Evolutionary conservation across 2,888 invertebrate genomes (phyloP).

Genomic region (Scaeva pyrastri): DNA sequence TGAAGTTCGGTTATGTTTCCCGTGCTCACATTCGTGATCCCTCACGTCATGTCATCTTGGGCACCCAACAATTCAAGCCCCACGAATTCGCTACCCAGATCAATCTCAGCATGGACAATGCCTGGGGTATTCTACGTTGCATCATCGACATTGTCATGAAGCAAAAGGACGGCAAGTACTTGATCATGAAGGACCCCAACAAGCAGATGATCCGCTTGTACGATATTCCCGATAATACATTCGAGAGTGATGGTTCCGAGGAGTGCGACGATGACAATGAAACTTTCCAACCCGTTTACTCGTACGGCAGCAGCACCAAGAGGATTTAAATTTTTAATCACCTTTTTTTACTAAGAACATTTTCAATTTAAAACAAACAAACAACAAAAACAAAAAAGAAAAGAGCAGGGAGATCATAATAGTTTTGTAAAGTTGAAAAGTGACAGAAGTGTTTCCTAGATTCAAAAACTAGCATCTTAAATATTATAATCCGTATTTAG

Average conservation of each 20-base stretch:
- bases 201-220: constrained; percentile 99
- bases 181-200: constrained; percentile 99
- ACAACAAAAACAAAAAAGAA: background rate
- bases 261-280: constrained; percentile 83
- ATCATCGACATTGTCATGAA: constrained; percentile 99
- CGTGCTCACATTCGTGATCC: constrained; percentile 96
- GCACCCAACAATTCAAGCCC: constrained; percentile 99
- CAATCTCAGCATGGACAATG: constrained; percentile 99
- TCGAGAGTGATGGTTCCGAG: constrained; percentile 98
- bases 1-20: constrained; percentile 99
- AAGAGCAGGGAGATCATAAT: constrained; percentile 11
- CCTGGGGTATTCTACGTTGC: constrained; percentile 98
- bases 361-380: constrained; percentile 27
- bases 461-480: constrained; percentile 27
- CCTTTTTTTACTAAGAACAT: constrained; percentile 42
- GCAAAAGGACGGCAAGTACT: constrained; percentile 97
- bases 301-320: constrained; percentile 76
- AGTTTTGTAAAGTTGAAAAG: constrained; percentile 19
- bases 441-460: constrained; percentile 35
- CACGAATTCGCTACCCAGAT: constrained; percentile 99
- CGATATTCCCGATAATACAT: constrained; percentile 99
- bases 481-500: constrained; percentile 29
- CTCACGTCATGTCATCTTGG: constrained; percentile 97
- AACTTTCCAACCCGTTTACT: constrained; percentile 83
- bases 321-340: constrained; percentile 47